Percentiles rank a stretch among this genome's conserved stretches.
These are phyloP conservation scores for Phyllostomus discolor DNA, from an alignment of 2,113 vertebrate genomes.

Conservation along the genomic window DNA sequence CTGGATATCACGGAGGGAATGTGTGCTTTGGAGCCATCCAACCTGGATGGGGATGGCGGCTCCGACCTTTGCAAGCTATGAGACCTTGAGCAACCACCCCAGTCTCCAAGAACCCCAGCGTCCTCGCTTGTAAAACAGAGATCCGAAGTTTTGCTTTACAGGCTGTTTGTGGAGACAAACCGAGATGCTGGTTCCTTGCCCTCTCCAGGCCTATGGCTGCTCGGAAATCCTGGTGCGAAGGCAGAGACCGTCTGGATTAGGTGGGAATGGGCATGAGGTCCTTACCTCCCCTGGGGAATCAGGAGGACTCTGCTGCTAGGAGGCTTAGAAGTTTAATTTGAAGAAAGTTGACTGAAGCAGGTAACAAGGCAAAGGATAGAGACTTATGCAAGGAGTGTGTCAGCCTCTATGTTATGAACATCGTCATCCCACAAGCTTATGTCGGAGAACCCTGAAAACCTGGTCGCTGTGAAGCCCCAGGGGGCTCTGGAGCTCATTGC, in stretches of 20 bases:
- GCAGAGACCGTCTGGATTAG: not conserved
- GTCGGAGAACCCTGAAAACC: not conserved
- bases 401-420: not conserved
- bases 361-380: not conserved
- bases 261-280: not conserved
- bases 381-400: not conserved
- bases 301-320: not conserved
- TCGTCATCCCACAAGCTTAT: not conserved
- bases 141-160: not conserved
- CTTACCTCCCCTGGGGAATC: not conserved
- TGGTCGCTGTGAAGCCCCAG: rapidly evolving
- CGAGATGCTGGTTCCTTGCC: not conserved
- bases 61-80: no score
- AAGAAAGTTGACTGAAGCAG: not conserved
- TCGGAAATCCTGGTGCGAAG: not conserved
- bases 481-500: rapidly evolving
- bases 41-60: rapidly evolving
- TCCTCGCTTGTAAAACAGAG: not conserved
- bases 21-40: not conserved
- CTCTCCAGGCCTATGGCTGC: not conserved
- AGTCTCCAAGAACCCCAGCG: not conserved
- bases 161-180: not conserved
- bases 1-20: not conserved
- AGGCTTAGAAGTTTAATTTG: not conserved
- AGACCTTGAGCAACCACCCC: not conserved